phyloP scores from a whole-genome alignment of 2,113 vertebrate species.

The Cettia cetti region DNA sequence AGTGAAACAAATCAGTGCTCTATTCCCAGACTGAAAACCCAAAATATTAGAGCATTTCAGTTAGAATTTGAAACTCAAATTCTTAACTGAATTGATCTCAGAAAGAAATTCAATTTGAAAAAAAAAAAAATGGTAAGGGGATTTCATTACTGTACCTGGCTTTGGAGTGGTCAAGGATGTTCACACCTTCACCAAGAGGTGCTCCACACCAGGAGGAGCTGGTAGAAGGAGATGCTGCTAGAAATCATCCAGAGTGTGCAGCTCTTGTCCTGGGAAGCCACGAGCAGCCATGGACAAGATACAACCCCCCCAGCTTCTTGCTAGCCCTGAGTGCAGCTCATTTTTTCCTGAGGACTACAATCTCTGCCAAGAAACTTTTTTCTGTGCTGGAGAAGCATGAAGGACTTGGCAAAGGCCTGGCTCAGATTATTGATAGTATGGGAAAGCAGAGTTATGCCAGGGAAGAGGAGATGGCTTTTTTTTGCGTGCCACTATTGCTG shows the following conservation, averaged over 20 bases:
- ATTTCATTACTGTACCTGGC: background rate
- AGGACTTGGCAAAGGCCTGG: background rate
- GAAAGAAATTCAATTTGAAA: background rate
- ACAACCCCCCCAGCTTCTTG: background rate
- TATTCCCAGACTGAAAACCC: background rate
- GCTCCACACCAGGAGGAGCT: background rate
- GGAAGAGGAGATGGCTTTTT: background rate
- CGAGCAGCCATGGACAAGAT: fast-evolving
- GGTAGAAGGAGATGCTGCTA: background rate
- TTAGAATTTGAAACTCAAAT: background rate
- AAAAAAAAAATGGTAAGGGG: background rate
- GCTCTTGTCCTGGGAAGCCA: background rate
- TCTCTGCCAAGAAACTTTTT: background rate
- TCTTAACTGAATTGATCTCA: background rate
- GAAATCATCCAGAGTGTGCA: background rate
- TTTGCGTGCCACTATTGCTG: background rate
- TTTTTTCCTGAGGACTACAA: background rate
- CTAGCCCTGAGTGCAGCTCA: background rate
- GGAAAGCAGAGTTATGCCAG: background rate
- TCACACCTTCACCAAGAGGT: background rate
- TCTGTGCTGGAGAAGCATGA: background rate
- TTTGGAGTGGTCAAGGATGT: background rate
- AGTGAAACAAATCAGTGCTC: background rate
- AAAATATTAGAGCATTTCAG: background rate
- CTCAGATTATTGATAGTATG: background rate